phyloP scores from a whole-genome alignment of 2,113 vertebrate species.

The Nothoprocta perdicaria region DNA sequence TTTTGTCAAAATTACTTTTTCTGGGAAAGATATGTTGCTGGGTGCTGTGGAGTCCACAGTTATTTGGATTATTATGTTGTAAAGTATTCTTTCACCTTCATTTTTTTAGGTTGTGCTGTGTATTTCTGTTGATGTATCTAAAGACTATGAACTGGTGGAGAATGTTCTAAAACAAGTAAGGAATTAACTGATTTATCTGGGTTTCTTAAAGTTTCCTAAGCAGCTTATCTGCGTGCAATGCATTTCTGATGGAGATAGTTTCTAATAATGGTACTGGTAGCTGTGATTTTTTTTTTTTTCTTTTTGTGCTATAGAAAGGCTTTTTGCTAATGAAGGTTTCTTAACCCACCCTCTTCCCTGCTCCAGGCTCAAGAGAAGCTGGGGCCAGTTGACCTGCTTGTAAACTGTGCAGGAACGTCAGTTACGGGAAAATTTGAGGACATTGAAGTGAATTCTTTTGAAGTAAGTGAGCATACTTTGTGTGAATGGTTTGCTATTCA shows the following conservation, averaged over 20 bases:
- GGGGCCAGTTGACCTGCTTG: slow-evolving; percentile 97
- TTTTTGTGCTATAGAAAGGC: neutral
- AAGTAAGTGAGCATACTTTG: slow-evolving; percentile 78
- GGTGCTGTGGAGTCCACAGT: neutral
- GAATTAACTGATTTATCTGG: neutral
- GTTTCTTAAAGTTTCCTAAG: neutral
- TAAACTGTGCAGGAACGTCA: slow-evolving; percentile 92
- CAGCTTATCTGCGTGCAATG: neutral
- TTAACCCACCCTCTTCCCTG: neutral
- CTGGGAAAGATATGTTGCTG: neutral
- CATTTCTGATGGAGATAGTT: neutral
- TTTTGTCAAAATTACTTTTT: neutral
- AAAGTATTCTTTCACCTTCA: neutral
- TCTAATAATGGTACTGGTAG: neutral
- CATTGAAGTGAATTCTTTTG: slow-evolving; percentile 87
- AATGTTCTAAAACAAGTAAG: slow-evolving; percentile 96
- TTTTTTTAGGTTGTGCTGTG: slow-evolving; percentile 90
- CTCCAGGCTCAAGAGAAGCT: slow-evolving; percentile 95
- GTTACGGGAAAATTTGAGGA: slow-evolving; percentile 94
- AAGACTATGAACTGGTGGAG: slow-evolving; percentile 93
- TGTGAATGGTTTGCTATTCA: neutral
- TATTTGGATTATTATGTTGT: neutral
- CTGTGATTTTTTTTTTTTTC: neutral
- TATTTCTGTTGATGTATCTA: slow-evolving; percentile 95
- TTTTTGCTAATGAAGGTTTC: neutral